Evolutionary conservation across 2,888 invertebrate genomes (phyloP).

Genomic region (Cosmorhoe ocellata): DNA sequence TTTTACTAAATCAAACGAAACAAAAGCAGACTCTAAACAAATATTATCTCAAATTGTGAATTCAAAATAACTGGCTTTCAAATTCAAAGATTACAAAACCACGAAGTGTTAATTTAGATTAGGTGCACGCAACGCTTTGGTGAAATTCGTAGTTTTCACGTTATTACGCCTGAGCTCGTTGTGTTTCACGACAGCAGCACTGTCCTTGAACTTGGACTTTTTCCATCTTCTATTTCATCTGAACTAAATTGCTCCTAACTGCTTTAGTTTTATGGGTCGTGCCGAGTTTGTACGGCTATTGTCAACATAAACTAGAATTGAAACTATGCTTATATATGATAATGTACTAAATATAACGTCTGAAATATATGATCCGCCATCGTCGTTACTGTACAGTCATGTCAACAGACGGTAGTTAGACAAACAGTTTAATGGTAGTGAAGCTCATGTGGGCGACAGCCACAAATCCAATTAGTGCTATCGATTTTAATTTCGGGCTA

Average conservation of each 20-base stretch:
- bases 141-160: conserved; percentile 17
- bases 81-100: conserved; percentile 10
- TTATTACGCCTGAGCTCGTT: conserved; percentile 17
- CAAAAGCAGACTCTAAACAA: conserved; percentile 22
- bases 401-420: conserved; percentile 1
- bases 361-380: too few relatives aligned
- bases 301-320: too few relatives aligned
- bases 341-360: too few relatives aligned
- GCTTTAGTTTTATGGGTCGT: too few relatives aligned
- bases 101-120: conserved; percentile 33
- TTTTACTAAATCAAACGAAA: conserved; percentile 12
- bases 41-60: conserved; percentile 26
- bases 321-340: too few relatives aligned
- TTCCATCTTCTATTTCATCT: too few relatives aligned
- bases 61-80: conserved; percentile 16
- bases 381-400: not conserved
- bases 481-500: conserved; percentile 27
- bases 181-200: conserved; percentile 4
- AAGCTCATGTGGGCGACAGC: conserved; percentile 10
- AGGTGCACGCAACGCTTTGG: conserved; percentile 34
- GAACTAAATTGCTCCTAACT: too few relatives aligned
- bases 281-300: too few relatives aligned
- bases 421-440: conserved; percentile 7
- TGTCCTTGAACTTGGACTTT: conserved; percentile 1
- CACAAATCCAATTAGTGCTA: conserved; percentile 29